These are phyloP conservation scores for Tylochromis polylepis DNA, from an alignment of 2,113 vertebrate species.

Conservation along the genomic window DNA sequence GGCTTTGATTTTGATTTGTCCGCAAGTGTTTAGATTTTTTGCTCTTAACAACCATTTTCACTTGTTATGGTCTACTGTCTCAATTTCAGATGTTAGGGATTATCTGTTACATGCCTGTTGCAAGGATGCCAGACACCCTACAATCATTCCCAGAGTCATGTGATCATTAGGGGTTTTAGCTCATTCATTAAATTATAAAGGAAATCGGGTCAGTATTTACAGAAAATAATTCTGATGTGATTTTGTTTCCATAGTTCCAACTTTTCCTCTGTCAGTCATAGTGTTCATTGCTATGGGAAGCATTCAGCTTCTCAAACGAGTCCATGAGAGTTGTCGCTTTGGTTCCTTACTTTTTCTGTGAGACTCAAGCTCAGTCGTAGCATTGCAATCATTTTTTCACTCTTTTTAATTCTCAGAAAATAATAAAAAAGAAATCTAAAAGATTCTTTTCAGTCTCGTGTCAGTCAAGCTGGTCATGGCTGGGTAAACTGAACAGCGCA, in stretches of 20 bases:
- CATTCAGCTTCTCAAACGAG: background rate
- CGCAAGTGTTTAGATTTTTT: background rate
- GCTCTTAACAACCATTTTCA: background rate
- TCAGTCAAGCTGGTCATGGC: background rate
- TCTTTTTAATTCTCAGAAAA: background rate
- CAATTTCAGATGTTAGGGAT: background rate
- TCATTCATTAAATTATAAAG: background rate
- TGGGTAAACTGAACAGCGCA: background rate
- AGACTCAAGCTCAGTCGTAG: background rate
- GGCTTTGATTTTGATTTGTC: background rate
- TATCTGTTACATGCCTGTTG: background rate
- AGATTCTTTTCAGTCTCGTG: background rate
- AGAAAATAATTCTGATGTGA: background rate
- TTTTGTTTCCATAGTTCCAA: background rate
- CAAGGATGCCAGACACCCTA: constrained; percentile 2
- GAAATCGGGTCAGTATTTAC: background rate
- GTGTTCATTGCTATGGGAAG: background rate
- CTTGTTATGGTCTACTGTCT: background rate
- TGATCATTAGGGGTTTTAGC: background rate
- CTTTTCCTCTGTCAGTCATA: background rate
- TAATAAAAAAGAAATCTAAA: background rate
- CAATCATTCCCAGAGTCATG: background rate
- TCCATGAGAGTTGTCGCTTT: background rate
- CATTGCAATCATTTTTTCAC: background rate
- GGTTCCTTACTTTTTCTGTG: background rate